Base-by-base conservation (phyloP, 2,797 vertebrate genomes). In the Acanthurus lineatus region DNA sequence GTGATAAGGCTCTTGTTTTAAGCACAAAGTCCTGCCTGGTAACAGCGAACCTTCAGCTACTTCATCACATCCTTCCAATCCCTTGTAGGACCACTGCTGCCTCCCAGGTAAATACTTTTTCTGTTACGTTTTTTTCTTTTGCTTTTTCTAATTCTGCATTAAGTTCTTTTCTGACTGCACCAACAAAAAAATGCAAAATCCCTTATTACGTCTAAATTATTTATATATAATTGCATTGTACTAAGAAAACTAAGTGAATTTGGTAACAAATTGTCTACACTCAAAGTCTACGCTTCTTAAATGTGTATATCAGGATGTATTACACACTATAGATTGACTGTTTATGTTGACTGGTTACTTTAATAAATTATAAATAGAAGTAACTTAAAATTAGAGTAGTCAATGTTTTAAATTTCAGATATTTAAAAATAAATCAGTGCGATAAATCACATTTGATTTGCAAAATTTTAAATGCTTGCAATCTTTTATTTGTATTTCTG, bases 21-120 rank as follows among this genome's bases (percentile, higher is more conserved):
- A 85, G 90, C 87, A 75, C 93, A 94, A 94, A 95, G 93, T 93
- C 92, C 90, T 88, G 62, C 52, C 35, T 67, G 67, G 76, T 71
- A 35, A 73, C 56, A 79, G 47, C 6, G 0, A 63, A 4, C 32
- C 57, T 40, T 62, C 73, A 63, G 54, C 58, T 45, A 8, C 40
- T 71, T 47, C 4, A 12, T 14, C 66, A 79, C 79, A 88, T 83
- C 76, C 38, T 52, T 71, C 59, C 80, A 52, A 81, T 84, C 69
- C 77, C 20, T 73, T 47, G 22, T 1, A 65, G 70, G 71, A 90
- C 78, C 54, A 20, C 80, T 40, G 69, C 82, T 76, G 56, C 79
- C 49, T 73, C 61, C 67, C 88, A 90, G 93, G 94, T 94, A 92
- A 94, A 82, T 19, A 32, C 56, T 40, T 44, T 32, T 78, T 60